Evolutionary conservation across 2,113 vertebrate genomes (phyloP).

Genomic region (Trogon surrucura): DNA sequence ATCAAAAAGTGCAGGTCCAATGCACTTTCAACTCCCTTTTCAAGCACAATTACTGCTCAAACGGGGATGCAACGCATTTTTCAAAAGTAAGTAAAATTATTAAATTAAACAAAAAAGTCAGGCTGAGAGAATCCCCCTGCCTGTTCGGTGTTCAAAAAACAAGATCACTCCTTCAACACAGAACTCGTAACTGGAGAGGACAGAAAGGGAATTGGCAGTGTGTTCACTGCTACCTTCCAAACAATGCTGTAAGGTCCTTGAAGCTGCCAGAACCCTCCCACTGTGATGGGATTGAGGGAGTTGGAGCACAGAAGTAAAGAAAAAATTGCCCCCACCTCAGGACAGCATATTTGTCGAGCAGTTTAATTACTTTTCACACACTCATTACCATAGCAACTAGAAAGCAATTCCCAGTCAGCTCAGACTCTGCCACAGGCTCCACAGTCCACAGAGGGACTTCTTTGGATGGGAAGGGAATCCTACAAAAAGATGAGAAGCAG

Average conservation of each 20-base stretch:
- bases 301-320: neutral
- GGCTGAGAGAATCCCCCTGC: neutral
- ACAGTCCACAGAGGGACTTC: neutral
- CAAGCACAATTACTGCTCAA: neutral
- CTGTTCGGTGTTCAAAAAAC: neutral
- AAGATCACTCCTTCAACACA: neutral
- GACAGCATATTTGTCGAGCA: neutral
- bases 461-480: neutral
- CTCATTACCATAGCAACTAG: neutral
- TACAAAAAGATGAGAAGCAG: neutral
- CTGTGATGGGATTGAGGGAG: neutral
- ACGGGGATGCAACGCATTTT: neutral
- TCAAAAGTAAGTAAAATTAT: neutral
- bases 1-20: neutral
- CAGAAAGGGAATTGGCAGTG: neutral
- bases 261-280: neutral
- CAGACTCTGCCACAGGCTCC: neutral
- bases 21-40: neutral
- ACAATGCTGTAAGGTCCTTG: neutral
- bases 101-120: neutral
- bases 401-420: conserved; percentile 11
- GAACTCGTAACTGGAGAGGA: neutral
- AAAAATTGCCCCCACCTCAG: neutral
- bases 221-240: neutral
- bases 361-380: neutral